These are phyloP conservation scores for Microcebus tavaratra DNA, from an alignment of 2,113 vertebrate species.

Conservation along the genomic window DNA sequence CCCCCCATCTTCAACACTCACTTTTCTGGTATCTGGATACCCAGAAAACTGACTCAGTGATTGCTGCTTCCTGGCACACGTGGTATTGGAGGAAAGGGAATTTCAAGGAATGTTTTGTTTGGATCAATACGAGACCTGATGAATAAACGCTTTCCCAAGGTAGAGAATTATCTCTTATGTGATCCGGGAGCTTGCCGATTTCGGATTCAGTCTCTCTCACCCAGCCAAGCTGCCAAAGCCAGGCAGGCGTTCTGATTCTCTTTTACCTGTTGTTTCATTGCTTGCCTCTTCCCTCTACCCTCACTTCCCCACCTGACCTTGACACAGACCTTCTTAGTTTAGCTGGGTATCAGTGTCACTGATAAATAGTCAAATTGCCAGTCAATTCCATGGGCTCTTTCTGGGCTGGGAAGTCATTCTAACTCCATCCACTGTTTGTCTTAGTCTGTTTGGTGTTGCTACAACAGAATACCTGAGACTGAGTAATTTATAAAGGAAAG, in stretches of 20 bases:
- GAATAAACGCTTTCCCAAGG: neutral
- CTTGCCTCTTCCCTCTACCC: neutral
- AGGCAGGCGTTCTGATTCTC: neutral
- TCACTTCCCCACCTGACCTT: neutral
- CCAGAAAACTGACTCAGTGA: neutral
- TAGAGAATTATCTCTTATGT: neutral
- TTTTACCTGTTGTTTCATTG: neutral
- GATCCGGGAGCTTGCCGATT: neutral
- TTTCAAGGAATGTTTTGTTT: neutral
- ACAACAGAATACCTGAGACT: neutral
- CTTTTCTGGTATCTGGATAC: neutral
- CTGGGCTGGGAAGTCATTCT: neutral
- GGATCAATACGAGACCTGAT: neutral
- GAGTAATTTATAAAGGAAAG: neutral
- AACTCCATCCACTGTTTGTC: neutral
- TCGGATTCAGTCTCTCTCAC: neutral
- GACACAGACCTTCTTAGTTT: neutral
- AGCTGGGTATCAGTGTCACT: neutral
- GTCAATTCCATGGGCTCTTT: neutral
- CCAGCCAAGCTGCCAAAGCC: neutral
- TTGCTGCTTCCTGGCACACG: neutral
- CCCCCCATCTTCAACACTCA: neutral
- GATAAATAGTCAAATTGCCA: neutral
- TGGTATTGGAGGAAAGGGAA: neutral
- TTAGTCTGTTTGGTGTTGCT: neutral